A percentile compares a stretch with the other conserved stretches of the same genome.
phyloP scores from a whole-genome alignment of 2,888 invertebrate species.

The Amitus sp. region DNA sequence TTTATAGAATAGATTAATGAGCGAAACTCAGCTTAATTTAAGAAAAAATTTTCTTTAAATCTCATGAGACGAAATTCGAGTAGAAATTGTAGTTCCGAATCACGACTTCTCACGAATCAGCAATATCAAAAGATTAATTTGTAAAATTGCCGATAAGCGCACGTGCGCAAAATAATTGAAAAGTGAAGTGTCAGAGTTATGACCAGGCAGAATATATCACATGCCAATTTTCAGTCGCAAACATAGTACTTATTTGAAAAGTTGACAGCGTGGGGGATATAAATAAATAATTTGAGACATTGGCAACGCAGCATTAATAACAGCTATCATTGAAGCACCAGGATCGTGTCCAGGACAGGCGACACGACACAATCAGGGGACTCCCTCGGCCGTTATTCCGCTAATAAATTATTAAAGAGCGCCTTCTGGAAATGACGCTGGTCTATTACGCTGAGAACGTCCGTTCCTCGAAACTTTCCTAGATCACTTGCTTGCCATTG shows the following conservation, averaged over 20 bases:
- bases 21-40: too few relatives aligned
- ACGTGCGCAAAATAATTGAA: too few relatives aligned
- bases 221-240: slow-evolving; percentile 1
- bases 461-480: slow-evolving; percentile 27
- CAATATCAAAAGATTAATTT: too few relatives aligned
- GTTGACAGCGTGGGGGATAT: slow-evolving; percentile 39
- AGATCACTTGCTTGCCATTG: slow-evolving; percentile 18
- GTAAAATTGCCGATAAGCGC: too few relatives aligned
- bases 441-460: slow-evolving; percentile 38
- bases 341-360: slow-evolving; percentile 63
- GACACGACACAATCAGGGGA: slow-evolving; percentile 61
- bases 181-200: too few relatives aligned
- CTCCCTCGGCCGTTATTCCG: slow-evolving; percentile 49
- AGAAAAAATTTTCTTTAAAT: too few relatives aligned
- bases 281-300: slow-evolving; percentile 58
- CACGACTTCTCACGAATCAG: too few relatives aligned
- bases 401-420: slow-evolving; percentile 66
- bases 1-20: too few relatives aligned
- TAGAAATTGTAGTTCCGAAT: too few relatives aligned
- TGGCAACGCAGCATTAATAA: slow-evolving; percentile 52
- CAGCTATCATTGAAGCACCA: slow-evolving; percentile 52
- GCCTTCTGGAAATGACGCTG: slow-evolving; percentile 61
- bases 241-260: slow-evolving; percentile 30
- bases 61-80: too few relatives aligned
- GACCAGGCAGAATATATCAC: not conserved